Evolutionary conservation across 2,113 vertebrate genomes (phyloP), one percentile per base, ranked within the genome.

Genomic region (Sprattus sprattus): DNA sequence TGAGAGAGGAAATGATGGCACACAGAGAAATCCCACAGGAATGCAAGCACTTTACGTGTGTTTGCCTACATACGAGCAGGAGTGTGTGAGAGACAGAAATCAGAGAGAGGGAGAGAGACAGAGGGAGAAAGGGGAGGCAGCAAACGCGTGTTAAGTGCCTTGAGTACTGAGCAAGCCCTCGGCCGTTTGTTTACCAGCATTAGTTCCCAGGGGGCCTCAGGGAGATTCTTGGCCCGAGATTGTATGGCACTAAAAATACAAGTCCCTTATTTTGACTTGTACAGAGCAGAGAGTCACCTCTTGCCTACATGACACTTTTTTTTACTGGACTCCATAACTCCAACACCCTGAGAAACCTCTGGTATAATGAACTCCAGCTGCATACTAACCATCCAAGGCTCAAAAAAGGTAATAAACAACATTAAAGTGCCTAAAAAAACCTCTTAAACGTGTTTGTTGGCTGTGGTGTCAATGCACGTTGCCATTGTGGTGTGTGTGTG

Each of bases 21-120:
- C 8, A 39, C 71, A 87, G 60, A 50, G 82, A 67, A 46, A 84
- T 28, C 81, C 83, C 81, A 87, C 84, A 82, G 87, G 75, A 87
- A 88, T 88, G 54, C 49, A 57, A 45, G 39, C 75, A 83, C 82
- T 78, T 78, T 39, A 81, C 54, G 46, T 6, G 16, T 28, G 45
- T 83, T 75, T 46, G 44, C 78, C 18, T 83, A 25, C 75, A 32
- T 85, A 80, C 39, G 2, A 54, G 57, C 44, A 49, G 18, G 9
- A 75, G 32, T 46, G 52, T 20, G 44, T 80, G 20, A 39, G 54
- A 7, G 52, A 52, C 50, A 57, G 0, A 60, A 22, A 60, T 7
- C 1, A 22, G 54, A 22, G 54, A 22, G 54, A 20, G 54, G 6
- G 54, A 20, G 47, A 49, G 47, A 49, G 4, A 49, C 6, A 47